Base-by-base conservation (phyloP, 2,888 invertebrate species). In the Dasypogon diadema region DNA sequence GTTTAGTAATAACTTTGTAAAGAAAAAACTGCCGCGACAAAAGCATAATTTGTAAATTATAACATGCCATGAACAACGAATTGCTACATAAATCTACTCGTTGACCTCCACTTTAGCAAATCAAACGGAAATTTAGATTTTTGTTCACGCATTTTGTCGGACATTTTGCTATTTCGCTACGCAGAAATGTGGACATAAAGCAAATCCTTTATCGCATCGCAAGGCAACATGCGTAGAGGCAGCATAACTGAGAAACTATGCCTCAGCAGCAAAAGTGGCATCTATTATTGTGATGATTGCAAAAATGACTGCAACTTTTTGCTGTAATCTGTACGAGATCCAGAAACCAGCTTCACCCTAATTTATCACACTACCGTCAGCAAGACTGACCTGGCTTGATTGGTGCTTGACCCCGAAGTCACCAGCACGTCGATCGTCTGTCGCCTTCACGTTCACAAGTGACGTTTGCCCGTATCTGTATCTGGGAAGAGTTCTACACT, bases 321-420 rank as follows among this genome's bases (percentile, higher is more conserved):
- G 58, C 58, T 24, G 22, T n/a, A 26, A 1, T 3, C 14, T 1
- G 12, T 22, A 16, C 2, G 42, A 21, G 22, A 10, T 37, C 12
- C 37, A 21, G 42, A 37, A 48, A 68, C 51, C 14, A 54, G 22
- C 34, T 30, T 55, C 55, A 72, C 54, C 72, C 54, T 37, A 54
- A 56, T 37, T 58, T 46, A 55, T 56, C 54, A 54, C 30, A 56
- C 37, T 12, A 73, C 22, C 26, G 46, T 42, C 73, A 58, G 16
- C 73, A 42, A 26, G 58, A 58, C 24, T 74, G 74, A 74, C 74
- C 74, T 30, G 56, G 18, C 46, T 83, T 84, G 83, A 83, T 83
- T 83, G 83, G 83, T 83, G 82, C 82, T 84, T 83, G 84, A 83
- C 84, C 83, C 81, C 81, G 48, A 46, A 82, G 77, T 78, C 76